A percentile compares a stretch with the other conserved stretches of the same genome.
These are phyloP conservation scores for Amiota minor DNA, from an alignment of 2,888 invertebrate species.

Conservation along the genomic window DNA sequence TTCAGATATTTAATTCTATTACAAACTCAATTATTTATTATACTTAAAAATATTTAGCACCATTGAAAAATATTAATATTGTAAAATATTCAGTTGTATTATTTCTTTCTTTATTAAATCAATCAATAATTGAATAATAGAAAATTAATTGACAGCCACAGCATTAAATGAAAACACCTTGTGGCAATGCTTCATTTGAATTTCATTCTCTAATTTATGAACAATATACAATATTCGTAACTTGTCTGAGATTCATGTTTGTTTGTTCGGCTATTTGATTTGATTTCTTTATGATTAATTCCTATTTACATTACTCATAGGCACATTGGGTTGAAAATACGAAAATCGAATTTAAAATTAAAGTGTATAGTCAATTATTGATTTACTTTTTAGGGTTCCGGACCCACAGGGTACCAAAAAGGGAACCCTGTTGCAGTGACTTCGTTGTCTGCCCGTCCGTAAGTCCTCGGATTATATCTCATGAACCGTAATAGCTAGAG, in stretches of 20 bases:
- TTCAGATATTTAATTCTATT: too few relatives aligned
- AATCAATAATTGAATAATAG: constrained; percentile 58
- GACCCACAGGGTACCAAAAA: too few relatives aligned
- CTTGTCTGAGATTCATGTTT: background rate
- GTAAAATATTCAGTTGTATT: background rate
- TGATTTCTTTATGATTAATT: constrained; percentile 22
- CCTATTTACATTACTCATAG: constrained; percentile 57
- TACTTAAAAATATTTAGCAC: too few relatives aligned
- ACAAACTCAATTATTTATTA: too few relatives aligned
- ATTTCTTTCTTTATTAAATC: background rate
- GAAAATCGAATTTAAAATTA: too few relatives aligned
- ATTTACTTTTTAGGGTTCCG: too few relatives aligned
- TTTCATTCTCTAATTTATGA: background rate
- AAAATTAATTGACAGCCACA: constrained; percentile 63
- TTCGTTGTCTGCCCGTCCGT: too few relatives aligned
- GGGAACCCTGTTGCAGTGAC: too few relatives aligned
- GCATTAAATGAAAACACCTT: constrained; percentile 52
- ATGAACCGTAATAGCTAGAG: too few relatives aligned
- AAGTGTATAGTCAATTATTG: too few relatives aligned
- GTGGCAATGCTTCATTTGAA: constrained; percentile 29
- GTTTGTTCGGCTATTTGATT: background rate
- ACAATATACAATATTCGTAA: background rate
- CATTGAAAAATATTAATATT: too few relatives aligned
- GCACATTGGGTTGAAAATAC: constrained; percentile 52
- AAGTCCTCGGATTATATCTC: too few relatives aligned